These are phyloP conservation scores for Chlorodrepanis virens DNA, from an alignment of 2,113 vertebrate genomes.

Conservation along the genomic window DNA sequence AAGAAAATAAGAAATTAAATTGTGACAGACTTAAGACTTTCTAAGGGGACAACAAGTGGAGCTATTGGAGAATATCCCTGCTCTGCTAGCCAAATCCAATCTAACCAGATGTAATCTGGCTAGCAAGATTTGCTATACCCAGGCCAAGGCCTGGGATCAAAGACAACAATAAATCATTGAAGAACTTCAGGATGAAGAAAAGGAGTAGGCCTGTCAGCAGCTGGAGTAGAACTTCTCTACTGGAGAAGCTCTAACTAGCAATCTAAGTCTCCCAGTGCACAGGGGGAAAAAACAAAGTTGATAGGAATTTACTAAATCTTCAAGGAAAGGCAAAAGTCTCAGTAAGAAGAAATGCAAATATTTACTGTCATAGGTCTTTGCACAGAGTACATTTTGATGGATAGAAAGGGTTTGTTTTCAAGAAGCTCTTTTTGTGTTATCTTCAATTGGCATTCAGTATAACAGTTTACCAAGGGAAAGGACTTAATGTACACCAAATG, in stretches of 20 bases:
- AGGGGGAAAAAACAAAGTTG: neutral
- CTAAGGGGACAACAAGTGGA: accelerated
- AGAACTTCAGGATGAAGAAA: neutral
- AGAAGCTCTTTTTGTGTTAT: neutral
- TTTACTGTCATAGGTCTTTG: neutral
- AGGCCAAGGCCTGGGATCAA: neutral
- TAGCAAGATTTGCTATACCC: neutral
- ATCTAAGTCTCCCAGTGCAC: neutral
- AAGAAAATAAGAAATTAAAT: neutral
- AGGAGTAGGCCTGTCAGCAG: neutral
- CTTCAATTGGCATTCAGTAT: accelerated
- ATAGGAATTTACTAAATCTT: neutral
- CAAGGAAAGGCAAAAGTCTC: neutral
- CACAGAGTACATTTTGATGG: neutral
- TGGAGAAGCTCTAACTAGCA: neutral
- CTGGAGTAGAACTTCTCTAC: neutral
- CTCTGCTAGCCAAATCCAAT: neutral
- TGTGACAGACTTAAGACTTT: neutral
- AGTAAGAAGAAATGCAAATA: neutral
- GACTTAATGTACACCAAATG: neutral
- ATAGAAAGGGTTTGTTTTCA: neutral
- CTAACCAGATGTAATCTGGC: neutral
- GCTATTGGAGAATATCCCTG: neutral
- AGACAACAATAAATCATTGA: neutral
- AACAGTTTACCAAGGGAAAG: neutral